These are phyloP conservation scores for Morpho helenor DNA, from an alignment of 2,888 invertebrate species.

Conservation along the genomic window DNA sequence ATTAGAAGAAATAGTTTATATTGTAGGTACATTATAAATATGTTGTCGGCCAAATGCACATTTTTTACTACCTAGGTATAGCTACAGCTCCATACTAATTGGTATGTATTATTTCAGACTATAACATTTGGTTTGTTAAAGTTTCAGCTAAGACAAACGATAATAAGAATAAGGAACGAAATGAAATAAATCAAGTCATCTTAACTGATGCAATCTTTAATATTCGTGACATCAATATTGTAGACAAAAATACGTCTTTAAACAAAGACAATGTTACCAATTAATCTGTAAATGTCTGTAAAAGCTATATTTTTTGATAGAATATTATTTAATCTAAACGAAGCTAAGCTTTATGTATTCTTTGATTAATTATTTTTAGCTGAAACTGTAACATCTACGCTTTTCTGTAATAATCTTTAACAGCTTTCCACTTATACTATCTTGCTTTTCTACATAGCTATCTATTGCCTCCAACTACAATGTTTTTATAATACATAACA, in stretches of 20 bases:
- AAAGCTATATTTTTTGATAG: too few species aligned
- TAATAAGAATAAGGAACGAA: not conserved
- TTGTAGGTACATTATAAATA: not conserved
- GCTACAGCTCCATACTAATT: constrained; percentile 22
- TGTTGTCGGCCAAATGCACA: constrained; percentile 19
- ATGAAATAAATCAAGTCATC: too few species aligned
- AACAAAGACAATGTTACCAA: too few species aligned
- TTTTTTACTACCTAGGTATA: constrained; percentile 23
- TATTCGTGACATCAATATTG: too few species aligned
- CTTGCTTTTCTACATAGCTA: constrained; percentile 31
- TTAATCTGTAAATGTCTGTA: too few species aligned
- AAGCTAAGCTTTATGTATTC: too few species aligned
- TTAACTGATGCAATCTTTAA: too few species aligned
- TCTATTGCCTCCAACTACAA: constrained; percentile 50
- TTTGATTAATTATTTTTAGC: not conserved
- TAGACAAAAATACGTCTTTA: too few species aligned
- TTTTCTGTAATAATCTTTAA: constrained; percentile 26
- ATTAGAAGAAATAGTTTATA: too few species aligned
- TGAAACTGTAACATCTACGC: constrained; percentile 24
- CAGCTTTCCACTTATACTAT: constrained; percentile 30
- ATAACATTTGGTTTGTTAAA: constrained; percentile 20
- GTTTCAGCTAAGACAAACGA: constrained; percentile 29
- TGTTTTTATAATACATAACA: constrained; percentile 45
- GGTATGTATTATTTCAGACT: constrained; percentile 36
- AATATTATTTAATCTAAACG: too few species aligned